Percentiles rank a stretch among this genome's conserved stretches.
Conservation (phyloP, 2,113 vertebrate genomes). For the Manacus vitellinus region DNA sequence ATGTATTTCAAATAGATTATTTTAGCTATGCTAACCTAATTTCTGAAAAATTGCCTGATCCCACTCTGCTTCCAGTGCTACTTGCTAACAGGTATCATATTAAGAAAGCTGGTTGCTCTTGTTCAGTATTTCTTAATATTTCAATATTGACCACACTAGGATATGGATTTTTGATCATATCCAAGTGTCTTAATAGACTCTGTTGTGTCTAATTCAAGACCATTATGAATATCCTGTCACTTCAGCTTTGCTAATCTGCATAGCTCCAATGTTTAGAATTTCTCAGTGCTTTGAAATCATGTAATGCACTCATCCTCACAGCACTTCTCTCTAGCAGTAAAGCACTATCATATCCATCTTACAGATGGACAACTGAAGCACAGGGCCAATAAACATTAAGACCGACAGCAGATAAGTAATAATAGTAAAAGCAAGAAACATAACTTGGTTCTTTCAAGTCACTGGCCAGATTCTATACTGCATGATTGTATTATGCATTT, state of each 20-base stretch:
- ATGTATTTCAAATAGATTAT: neutral
- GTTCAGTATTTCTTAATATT: neutral
- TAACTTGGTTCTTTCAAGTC: neutral
- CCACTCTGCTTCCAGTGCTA: neutral
- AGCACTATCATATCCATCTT: neutral
- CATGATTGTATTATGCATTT: fast-evolving
- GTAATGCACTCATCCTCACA: neutral
- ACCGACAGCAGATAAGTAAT: neutral
- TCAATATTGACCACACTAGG: neutral
- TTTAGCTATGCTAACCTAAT: neutral
- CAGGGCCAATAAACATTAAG: neutral
- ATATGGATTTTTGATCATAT: neutral
- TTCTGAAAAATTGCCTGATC: neutral
- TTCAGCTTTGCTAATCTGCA: neutral
- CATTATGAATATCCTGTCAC: neutral
- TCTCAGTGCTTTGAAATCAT: neutral
- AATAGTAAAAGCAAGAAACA: neutral
- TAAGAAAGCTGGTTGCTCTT: neutral
- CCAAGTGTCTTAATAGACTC: neutral
- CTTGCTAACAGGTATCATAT: neutral
- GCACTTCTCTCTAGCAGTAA: neutral
- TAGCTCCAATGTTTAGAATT: neutral
- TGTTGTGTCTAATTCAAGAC: neutral
- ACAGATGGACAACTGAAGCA: neutral
- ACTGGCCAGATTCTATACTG: neutral